Evolutionary conservation across 2,113 vertebrate genomes (phyloP), one percentile per base, ranked within the genome.

Genomic region (human (Homo sapiens)): DNA sequence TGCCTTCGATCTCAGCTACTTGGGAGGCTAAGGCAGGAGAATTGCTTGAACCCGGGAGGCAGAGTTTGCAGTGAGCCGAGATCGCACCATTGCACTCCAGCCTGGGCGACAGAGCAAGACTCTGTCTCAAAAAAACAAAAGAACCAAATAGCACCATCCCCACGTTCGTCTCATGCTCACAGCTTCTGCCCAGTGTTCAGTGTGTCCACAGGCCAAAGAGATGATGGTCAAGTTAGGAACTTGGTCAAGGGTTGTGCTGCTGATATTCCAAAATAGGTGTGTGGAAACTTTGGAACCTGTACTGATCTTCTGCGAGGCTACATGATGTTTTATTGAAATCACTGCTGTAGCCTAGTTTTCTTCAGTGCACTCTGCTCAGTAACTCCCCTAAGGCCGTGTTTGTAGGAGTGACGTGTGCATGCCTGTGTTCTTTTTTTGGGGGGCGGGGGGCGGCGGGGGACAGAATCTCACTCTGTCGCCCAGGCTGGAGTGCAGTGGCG

Each of bases 301-400:
- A 10, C 61, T 38, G 40, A 23, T 93, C 38, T 59, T 50, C 5
- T 45, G 25, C 35, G 32, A 40, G 70, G 14, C n/a, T 7, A 4
- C 35, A 0, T 27, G 30, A 10, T 32, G 16, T 3, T 61, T 79
- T 59, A 27, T 8, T 59, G 35, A 78, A 17, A 23, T 35, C 40
- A 48, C 55, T 40, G 2, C 13, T 23, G 5, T 70, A 27, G 13
- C 40, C 18, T 27, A 3, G 43, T 22, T 22, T 50, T 72, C 48
- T 22, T 43, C 7, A 50, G 32, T 1, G 2, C 7, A 8, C 8
- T 7, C 5, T 23, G 6, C 16, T 80, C 27, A 22, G 6, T 35
- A 38, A n/a, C 35, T 22, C 64, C 25, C 81, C 35, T 23, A 27
- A 13, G 48, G 23, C 57, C 1, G 9, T 30, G 30, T 72, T 18